A percentile compares a stretch with the other conserved stretches of the same genome.
Evolutionary conservation across 2,797 vertebrate genomes (phyloP).

Genomic region (Semaprochilodus insignis): DNA sequence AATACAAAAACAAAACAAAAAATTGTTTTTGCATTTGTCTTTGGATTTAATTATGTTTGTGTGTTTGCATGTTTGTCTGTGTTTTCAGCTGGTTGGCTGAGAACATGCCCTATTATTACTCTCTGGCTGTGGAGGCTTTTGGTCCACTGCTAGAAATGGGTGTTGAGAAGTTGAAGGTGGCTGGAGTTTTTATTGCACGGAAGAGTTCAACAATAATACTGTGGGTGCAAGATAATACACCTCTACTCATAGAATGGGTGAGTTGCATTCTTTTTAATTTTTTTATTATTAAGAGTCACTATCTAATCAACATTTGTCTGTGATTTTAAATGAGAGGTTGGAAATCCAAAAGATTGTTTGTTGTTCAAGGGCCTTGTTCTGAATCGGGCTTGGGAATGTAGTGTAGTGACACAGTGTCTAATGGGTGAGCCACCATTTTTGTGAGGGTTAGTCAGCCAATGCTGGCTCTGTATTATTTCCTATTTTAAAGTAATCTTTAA

Average conservation of each 20-base stretch:
- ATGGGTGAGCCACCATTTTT: too few relatives aligned
- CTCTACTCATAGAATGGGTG: constrained; percentile 83
- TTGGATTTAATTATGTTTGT: background rate
- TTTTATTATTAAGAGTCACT: too few relatives aligned
- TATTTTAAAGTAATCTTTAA: too few relatives aligned
- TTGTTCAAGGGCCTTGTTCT: too few relatives aligned
- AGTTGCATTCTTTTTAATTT: constrained; percentile 47
- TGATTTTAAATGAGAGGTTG: background rate
- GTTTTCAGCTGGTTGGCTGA: constrained; percentile 85
- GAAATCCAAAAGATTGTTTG: background rate
- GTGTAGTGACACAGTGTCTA: too few relatives aligned
- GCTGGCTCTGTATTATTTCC: too few relatives aligned
- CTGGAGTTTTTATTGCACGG: constrained; percentile 67
- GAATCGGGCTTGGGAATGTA: too few relatives aligned
- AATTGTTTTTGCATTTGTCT: too few relatives aligned
- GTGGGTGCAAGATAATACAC: constrained; percentile 77
- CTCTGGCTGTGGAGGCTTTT: constrained; percentile 69
- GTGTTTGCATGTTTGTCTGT: background rate
- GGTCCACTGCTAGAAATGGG: constrained; percentile 80
- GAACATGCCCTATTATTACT: constrained; percentile 81
- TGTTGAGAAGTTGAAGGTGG: constrained; percentile 69
- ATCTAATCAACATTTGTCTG: background rate
- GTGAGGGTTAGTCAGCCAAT: too few relatives aligned
- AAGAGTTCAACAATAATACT: constrained; percentile 73
- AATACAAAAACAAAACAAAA: too few relatives aligned